Evolutionary conservation across 1,140 invertebrate species (phyloP).

Genomic region (Dendroctonus valens): DNA sequence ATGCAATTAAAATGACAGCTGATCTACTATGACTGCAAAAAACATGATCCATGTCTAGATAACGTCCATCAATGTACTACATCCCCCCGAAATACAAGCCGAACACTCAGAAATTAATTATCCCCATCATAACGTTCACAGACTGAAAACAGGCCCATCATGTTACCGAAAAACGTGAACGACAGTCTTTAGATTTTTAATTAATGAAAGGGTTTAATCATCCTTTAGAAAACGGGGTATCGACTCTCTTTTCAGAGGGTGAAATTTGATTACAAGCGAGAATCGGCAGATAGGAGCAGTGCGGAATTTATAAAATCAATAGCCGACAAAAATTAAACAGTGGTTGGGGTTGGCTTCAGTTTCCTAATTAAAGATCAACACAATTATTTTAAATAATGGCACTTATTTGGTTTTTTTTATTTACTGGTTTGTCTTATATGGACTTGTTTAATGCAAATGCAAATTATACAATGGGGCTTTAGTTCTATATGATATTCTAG

Average conservation of each 20-base stretch:
- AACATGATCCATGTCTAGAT: not conserved
- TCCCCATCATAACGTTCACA: constrained; percentile 14
- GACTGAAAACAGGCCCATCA: constrained; percentile 21
- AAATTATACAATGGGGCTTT: too few species aligned
- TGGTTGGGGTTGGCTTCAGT: not conserved
- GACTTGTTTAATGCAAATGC: too few species aligned
- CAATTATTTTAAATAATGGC: too few species aligned
- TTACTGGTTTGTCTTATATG: too few species aligned
- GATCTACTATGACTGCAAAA: not conserved
- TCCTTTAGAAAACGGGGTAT: constrained; percentile 25
- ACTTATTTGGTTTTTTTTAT: too few species aligned
- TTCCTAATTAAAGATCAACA: constrained; percentile 13
- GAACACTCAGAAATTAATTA: constrained; percentile 22
- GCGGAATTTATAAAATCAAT: constrained; percentile 24
- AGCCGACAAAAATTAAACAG: constrained; percentile 3
- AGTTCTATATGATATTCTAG: too few species aligned
- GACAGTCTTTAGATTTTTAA: constrained; percentile 28
- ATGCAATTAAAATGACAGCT: too few species aligned
- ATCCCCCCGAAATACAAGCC: not conserved
- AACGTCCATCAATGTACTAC: constrained; percentile 5
- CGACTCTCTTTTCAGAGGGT: constrained; percentile 8
- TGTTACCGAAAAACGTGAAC: constrained; percentile 16
- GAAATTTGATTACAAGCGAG: constrained; percentile 25
- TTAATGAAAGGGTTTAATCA: constrained; percentile 30
- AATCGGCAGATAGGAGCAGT: constrained; percentile 12